Conservation (phyloP, 2,888 invertebrate species). For the Minunthozetes semirufus region DNA sequence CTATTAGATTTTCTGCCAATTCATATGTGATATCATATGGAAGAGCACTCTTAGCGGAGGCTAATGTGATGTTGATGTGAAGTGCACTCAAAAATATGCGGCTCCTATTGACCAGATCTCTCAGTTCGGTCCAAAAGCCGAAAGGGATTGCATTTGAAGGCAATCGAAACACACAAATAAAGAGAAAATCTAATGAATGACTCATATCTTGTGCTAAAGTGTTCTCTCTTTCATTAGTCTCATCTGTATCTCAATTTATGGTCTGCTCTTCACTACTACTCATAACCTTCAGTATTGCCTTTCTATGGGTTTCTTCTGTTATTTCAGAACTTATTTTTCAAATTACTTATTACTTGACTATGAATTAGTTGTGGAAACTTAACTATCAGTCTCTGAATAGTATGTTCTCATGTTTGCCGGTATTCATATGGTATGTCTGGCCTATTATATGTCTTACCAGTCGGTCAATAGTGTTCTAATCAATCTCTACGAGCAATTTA, state of each 20-base stretch:
- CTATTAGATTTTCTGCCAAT: neutral
- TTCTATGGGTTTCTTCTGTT: neutral
- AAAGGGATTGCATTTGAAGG: neutral
- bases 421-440: too few species aligned
- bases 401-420: conserved; percentile 19
- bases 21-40: conserved; percentile 1
- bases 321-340: conserved; percentile 14
- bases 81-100: conserved; percentile 11
- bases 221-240: neutral
- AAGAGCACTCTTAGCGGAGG: neutral
- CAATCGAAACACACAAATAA: neutral
- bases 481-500: neutral
- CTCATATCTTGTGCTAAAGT: neutral
- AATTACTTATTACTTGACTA: conserved; percentile 28
- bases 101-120: conserved; percentile 14
- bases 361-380: conserved; percentile 4
- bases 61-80: neutral
- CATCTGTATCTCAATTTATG: conserved; percentile 11
- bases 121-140: conserved; percentile 14
- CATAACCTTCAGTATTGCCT: neutral
- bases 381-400: conserved; percentile 5
- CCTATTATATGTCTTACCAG: conserved; percentile 19
- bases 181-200: conserved; percentile 21
- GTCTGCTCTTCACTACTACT: neutral
- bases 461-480: neutral